Conservation (phyloP, 2,888 invertebrate genomes). For the Hypomecis atomaria region DNA sequence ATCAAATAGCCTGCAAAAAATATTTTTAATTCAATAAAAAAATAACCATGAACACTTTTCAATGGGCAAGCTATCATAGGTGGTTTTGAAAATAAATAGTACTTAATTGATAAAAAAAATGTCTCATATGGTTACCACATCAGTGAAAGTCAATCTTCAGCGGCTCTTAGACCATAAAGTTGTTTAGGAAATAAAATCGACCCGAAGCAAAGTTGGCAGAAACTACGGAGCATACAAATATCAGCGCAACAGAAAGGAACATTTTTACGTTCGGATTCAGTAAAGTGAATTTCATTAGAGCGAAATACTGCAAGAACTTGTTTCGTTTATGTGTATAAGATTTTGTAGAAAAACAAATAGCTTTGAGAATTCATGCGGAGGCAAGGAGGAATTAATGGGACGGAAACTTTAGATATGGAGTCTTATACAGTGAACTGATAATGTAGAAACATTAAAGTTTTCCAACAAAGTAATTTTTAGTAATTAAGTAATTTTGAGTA, state of each 20-base stretch:
- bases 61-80: no score
- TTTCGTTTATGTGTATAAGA: slow-evolving; percentile 39
- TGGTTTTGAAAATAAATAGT: no score
- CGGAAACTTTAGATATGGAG: slow-evolving; percentile 8
- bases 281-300: slow-evolving; percentile 49
- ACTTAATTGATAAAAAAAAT: no score
- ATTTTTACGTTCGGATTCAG: slow-evolving; percentile 45
- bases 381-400: slow-evolving; percentile 10
- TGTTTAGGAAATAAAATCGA: slow-evolving; percentile 43
- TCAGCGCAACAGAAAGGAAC: slow-evolving; percentile 34
- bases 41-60: no score
- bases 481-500: neutral
- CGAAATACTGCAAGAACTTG: slow-evolving; percentile 46
- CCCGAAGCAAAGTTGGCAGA: slow-evolving; percentile 38
- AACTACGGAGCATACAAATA: slow-evolving; percentile 42
- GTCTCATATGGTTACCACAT: no score
- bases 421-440: slow-evolving; percentile 8
- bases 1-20: no score
- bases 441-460: neutral
- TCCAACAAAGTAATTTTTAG: slow-evolving; percentile 5
- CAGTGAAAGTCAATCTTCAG: no score
- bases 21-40: no score
- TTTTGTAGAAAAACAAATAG: slow-evolving; percentile 35
- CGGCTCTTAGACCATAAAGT: no score
- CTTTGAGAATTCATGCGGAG: slow-evolving; percentile 14